A percentile compares a stretch with the other conserved stretches of the same genome.
phyloP scores from a whole-genome alignment of 2,888 invertebrate genomes.

The Tenthredo amoena region DNA sequence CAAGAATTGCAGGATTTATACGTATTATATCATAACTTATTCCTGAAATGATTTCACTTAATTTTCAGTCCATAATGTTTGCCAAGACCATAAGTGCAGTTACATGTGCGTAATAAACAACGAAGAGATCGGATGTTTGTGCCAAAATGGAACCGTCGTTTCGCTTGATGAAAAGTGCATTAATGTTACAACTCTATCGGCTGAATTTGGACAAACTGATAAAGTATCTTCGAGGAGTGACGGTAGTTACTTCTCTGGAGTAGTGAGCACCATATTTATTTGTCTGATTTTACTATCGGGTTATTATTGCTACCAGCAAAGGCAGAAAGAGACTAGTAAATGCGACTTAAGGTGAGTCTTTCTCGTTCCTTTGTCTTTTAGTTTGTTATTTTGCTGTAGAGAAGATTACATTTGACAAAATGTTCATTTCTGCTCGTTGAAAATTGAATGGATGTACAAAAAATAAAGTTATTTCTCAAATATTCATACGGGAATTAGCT shows the following conservation, averaged over 20 bases:
- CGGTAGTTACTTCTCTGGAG: constrained; percentile 58
- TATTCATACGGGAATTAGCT: not conserved
- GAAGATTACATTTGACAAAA: not conserved
- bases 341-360: constrained; percentile 39
- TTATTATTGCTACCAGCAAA: constrained; percentile 67
- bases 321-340: constrained; percentile 53
- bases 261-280: constrained; percentile 60
- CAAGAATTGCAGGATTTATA: not conserved
- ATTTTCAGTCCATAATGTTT: constrained; percentile 78
- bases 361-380: not conserved
- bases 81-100: constrained; percentile 80
- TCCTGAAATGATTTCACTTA: constrained; percentile 25
- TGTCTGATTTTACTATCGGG: constrained; percentile 57
- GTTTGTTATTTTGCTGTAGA: not conserved
- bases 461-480: not conserved
- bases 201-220: constrained; percentile 19
- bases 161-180: constrained; percentile 72
- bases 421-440: not conserved
- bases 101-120: constrained; percentile 83
- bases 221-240: not conserved
- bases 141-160: constrained; percentile 79
- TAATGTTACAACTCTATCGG: not conserved
- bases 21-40: not conserved
- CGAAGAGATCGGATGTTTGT: constrained; percentile 80
- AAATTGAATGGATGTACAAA: not conserved